A percentile compares a stretch with the other conserved stretches of the same genome.
Conservation (phyloP, 2,888 invertebrate species). For the Celastrina argiolus region DNA sequence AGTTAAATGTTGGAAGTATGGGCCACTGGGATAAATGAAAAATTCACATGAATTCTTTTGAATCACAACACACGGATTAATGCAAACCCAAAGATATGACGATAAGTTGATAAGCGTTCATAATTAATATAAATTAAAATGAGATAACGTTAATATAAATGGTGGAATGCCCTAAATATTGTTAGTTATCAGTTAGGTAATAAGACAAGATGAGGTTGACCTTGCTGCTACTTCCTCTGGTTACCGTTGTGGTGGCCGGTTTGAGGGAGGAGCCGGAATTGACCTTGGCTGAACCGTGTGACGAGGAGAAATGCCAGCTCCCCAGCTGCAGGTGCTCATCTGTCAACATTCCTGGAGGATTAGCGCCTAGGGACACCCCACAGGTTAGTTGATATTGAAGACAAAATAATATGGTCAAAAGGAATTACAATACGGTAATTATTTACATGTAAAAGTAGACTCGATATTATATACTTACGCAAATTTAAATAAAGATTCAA, state of each 20-base stretch:
- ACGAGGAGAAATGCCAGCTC: slow-evolving; percentile 49
- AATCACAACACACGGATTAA: background rate
- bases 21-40: too few species aligned
- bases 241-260: slow-evolving; percentile 26
- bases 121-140: slow-evolving; percentile 11
- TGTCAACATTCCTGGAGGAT: slow-evolving; percentile 52
- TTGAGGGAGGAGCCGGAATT: slow-evolving; percentile 28
- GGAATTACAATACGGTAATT: too few species aligned
- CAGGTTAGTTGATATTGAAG: slow-evolving; percentile 47
- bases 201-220: slow-evolving; percentile 29
- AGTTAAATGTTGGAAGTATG: too few species aligned
- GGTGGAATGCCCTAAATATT: background rate
- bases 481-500: too few species aligned
- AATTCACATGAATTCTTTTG: too few species aligned
- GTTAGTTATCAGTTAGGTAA: background rate
- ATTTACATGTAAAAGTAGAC: too few species aligned
- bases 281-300: slow-evolving; percentile 41
- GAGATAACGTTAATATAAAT: slow-evolving; percentile 24
- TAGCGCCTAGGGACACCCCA: slow-evolving; percentile 53
- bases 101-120: slow-evolving; percentile 17
- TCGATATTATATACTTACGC: too few species aligned
- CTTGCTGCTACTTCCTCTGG: slow-evolving; percentile 23
- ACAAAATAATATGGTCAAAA: background rate
- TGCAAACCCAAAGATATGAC: background rate
- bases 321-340: slow-evolving; percentile 68